phyloP scores from a whole-genome alignment of 2,888 invertebrate species.

The Endotricha flammealis region DNA sequence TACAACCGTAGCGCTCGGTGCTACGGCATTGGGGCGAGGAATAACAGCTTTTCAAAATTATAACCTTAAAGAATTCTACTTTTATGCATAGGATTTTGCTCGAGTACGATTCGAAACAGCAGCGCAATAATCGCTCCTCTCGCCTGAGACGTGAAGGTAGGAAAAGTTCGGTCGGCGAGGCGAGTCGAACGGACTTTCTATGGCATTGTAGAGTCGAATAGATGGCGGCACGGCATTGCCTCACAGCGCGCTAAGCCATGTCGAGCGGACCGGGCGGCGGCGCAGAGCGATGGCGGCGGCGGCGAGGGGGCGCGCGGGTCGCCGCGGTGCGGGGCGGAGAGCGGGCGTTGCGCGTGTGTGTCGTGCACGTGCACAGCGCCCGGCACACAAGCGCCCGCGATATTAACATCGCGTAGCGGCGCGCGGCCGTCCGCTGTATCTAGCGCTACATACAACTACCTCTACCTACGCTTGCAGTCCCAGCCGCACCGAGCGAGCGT shows the following conservation, averaged over 20 bases:
- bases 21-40: conserved; percentile 42
- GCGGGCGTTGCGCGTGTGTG: conserved; percentile 25
- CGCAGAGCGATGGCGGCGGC: conserved; percentile 32
- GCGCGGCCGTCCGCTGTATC: conserved; percentile 62
- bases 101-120: conserved; percentile 32
- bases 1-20: conserved; percentile 59
- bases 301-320: conserved; percentile 33
- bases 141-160: conserved; percentile 58
- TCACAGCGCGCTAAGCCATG: conserved; percentile 66
- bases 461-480: conserved; percentile 54
- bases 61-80: conserved; percentile 53
- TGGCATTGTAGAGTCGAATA: conserved; percentile 75
- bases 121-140: conserved; percentile 51
- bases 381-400: conserved; percentile 48
- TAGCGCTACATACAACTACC: conserved; percentile 53
- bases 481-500: conserved; percentile 37
- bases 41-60: conserved; percentile 65
- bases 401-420: conserved; percentile 66
- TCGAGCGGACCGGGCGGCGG: conserved; percentile 48
- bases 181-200: conserved; percentile 74
- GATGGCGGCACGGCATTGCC: conserved; percentile 73
- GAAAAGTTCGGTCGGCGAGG: conserved; percentile 70
- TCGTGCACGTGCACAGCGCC: conserved; percentile 38
- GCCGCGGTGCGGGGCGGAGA: conserved; percentile 31
- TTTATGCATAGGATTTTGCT: conserved; percentile 30